Percentiles rank a stretch among this genome's conserved stretches.
Conservation (phyloP, 2,888 invertebrate species). For the Sussaba pulchella region DNA sequence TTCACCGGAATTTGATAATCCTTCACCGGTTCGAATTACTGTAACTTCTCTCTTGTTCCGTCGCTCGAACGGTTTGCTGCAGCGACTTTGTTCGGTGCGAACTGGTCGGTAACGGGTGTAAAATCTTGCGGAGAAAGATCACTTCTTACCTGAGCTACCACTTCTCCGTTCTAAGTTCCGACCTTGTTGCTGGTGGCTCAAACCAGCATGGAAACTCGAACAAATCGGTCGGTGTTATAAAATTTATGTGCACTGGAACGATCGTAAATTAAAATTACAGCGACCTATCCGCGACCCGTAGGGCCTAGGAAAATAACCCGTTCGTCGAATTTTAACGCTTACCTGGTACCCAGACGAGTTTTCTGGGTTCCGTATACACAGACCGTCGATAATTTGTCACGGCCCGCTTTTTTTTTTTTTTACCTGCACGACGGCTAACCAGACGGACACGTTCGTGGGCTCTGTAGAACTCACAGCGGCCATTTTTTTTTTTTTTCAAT, state of each 20-base stretch:
- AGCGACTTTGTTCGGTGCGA: background rate
- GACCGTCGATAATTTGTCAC: background rate
- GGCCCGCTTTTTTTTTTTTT: no score
- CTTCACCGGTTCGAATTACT: background rate
- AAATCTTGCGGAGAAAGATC: constrained; percentile 40
- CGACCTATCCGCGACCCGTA: constrained; percentile 33
- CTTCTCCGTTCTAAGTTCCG: background rate
- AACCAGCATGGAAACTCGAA: background rate
- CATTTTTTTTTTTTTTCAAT: constrained; percentile 54
- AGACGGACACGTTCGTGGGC: background rate
- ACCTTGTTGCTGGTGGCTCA: constrained; percentile 23
- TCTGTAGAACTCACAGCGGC: constrained; percentile 57
- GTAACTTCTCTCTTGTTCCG: background rate
- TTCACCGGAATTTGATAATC: background rate
- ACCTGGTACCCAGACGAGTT: background rate
- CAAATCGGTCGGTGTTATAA: background rate
- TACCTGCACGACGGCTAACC: constrained; percentile 21
- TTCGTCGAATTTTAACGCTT: constrained; percentile 57
- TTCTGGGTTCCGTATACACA: background rate
- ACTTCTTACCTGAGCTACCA: constrained; percentile 32
- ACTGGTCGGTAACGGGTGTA: constrained; percentile 34
- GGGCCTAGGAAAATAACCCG: constrained; percentile 47
- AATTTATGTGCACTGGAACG: background rate
- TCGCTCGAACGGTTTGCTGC: no score
- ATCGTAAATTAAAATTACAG: constrained; percentile 56